Percentiles rank a stretch among this genome's conserved stretches.
phyloP scores from a whole-genome alignment of 2,888 invertebrate species.

The Spialia ferax region DNA sequence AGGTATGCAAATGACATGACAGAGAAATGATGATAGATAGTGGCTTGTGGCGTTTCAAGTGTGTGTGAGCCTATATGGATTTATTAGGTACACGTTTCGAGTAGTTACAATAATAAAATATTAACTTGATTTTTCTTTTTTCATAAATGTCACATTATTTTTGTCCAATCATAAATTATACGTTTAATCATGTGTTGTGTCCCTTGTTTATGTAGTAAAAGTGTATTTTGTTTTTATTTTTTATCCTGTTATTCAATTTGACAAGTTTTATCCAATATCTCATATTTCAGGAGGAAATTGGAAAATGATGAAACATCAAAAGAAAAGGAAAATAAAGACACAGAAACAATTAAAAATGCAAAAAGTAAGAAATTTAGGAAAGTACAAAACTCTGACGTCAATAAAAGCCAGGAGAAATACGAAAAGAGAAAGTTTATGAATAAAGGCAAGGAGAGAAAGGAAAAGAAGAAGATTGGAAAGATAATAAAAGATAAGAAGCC shows the following conservation, averaged over 20 bases:
- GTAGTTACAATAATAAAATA: no score
- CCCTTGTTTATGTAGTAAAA: no score
- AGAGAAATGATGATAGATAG: no score
- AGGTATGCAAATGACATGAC: no score
- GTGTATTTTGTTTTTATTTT: no score
- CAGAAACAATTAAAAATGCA: constrained; percentile 56
- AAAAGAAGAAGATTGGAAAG: constrained; percentile 38
- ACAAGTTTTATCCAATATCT: neutral
- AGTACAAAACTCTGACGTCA: constrained; percentile 56
- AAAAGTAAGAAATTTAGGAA: constrained; percentile 65
- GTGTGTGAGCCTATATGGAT: no score
- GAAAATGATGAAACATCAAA: constrained; percentile 56
- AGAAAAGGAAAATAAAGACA: constrained; percentile 57
- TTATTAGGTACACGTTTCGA: no score
- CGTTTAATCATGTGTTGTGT: no score
- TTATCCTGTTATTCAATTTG: neutral
- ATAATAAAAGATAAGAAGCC: constrained; percentile 41
- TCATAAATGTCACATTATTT: no score
- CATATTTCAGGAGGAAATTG: constrained; percentile 67
- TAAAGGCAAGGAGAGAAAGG: constrained; percentile 39
- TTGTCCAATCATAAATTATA: no score
- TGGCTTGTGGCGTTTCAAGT: no score
- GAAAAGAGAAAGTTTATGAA: constrained; percentile 62
- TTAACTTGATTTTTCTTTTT: no score
- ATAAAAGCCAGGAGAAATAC: constrained; percentile 62